Conservation (phyloP, 2,113 vertebrate genomes). For the Morone chrysops region DNA sequence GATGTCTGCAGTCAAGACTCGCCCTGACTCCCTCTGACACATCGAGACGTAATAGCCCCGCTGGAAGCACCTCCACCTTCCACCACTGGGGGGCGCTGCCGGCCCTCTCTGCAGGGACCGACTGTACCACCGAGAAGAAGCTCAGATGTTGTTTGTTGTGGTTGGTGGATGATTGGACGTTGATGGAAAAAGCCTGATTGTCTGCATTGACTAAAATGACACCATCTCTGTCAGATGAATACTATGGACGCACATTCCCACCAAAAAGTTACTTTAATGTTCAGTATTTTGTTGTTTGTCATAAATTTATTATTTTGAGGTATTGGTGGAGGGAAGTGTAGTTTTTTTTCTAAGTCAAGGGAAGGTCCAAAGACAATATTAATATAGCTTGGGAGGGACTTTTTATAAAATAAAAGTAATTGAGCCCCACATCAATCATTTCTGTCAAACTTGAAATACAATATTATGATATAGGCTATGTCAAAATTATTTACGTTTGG, state of each 20-base stretch:
- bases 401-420: too few species aligned
- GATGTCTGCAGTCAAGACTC: conserved; percentile 81
- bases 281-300: not conserved
- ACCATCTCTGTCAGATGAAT: not conserved
- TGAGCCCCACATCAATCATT: too few species aligned
- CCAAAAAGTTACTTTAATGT: too few species aligned
- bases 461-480: not conserved
- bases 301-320: not conserved
- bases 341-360: not conserved
- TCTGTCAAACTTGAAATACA: not conserved
- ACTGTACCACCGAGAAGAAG: not conserved
- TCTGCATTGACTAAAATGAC: not conserved
- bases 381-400: too few species aligned
- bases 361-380: too few species aligned
- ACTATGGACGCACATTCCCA: not conserved
- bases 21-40: conserved; percentile 81
- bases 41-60: conserved; percentile 66
- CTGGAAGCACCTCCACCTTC: not conserved
- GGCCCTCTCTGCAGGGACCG: not conserved
- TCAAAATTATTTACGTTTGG: not conserved
- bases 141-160: not conserved
- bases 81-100: conserved; percentile 28
- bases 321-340: not conserved
- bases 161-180: not conserved
- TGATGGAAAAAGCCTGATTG: not conserved